These are phyloP conservation scores for Gymnocephalus cernua DNA, from an alignment of 2,113 vertebrate species.

Conservation along the genomic window DNA sequence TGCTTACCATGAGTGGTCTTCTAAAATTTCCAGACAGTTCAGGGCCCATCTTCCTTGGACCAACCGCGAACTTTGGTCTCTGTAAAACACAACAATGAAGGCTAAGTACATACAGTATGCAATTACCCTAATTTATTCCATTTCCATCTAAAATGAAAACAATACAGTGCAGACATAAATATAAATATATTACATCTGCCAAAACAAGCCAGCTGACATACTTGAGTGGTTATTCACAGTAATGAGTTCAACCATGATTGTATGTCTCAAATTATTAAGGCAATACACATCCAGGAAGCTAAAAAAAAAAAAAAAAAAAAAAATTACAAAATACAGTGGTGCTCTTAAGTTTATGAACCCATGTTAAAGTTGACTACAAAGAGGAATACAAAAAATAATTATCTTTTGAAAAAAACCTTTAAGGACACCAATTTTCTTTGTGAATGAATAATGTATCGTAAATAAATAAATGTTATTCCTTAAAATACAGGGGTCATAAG, in stretches of 20 bases:
- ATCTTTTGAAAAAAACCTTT: too few species aligned
- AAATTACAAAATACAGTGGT: too few species aligned
- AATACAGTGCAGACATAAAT: not conserved
- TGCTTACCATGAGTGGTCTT: constrained; percentile 83
- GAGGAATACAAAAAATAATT: too few species aligned
- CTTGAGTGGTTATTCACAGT: not conserved
- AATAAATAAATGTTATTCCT: too few species aligned
- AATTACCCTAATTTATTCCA: not conserved
- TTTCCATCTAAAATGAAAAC: not conserved
- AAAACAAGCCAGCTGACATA: not conserved
- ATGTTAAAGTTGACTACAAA: too few species aligned
- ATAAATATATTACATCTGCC: not conserved
- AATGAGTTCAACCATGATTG: not conserved
- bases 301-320: not conserved
- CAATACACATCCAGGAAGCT: not conserved
- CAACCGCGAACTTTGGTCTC: constrained; percentile 62
- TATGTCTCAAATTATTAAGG: not conserved
- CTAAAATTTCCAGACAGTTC: constrained; percentile 66
- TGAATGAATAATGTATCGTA: too few species aligned
- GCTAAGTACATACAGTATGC: not conserved
- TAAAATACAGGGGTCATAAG: too few species aligned
- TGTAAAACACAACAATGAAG: constrained; percentile 46
- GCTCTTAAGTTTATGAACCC: too few species aligned
- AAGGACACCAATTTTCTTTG: too few species aligned
- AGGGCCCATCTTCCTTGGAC: constrained; percentile 54